phyloP scores from a whole-genome alignment of 2,797 vertebrate species.

The Agapornis canus region DNA sequence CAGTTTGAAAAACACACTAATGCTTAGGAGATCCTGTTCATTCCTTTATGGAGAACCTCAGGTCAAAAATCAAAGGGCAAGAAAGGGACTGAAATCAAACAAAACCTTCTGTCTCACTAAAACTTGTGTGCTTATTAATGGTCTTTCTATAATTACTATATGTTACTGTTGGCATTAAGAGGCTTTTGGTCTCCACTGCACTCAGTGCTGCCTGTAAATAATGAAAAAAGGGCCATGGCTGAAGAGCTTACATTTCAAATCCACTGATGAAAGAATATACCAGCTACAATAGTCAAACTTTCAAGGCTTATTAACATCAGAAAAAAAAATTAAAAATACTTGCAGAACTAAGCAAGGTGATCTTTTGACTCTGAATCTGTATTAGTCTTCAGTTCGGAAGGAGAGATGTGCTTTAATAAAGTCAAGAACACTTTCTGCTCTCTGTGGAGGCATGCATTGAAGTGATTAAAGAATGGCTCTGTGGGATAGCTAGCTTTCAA shows the following conservation, averaged over 20 bases:
- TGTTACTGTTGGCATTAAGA: background rate
- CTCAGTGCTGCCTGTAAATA: background rate
- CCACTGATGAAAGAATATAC: conserved; percentile 16
- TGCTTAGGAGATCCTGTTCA: background rate
- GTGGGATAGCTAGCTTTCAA: conserved; percentile 45
- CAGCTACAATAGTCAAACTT: conserved; percentile 14
- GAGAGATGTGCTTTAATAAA: conserved; percentile 25
- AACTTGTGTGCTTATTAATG: background rate
- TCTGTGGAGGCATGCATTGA: conserved; percentile 10
- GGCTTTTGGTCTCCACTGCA: background rate
- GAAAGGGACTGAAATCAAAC: background rate
- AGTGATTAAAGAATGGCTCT: conserved; percentile 61
- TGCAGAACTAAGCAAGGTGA: conserved; percentile 13
- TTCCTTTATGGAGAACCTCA: background rate
- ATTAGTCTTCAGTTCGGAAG: conserved; percentile 35
- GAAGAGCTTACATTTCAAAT: conserved; percentile 19
- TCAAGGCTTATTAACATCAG: conserved; percentile 32
- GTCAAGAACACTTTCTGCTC: conserved; percentile 33
- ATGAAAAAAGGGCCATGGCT: background rate
- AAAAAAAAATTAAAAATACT: conserved; percentile 13
- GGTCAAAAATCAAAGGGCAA: background rate
- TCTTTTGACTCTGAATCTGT: conserved; percentile 48
- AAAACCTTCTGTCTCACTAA: background rate
- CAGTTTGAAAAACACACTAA: background rate
- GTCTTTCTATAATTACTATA: background rate